phyloP scores from a whole-genome alignment of 2,888 invertebrate genomes.

The Diogma glabrata region DNA sequence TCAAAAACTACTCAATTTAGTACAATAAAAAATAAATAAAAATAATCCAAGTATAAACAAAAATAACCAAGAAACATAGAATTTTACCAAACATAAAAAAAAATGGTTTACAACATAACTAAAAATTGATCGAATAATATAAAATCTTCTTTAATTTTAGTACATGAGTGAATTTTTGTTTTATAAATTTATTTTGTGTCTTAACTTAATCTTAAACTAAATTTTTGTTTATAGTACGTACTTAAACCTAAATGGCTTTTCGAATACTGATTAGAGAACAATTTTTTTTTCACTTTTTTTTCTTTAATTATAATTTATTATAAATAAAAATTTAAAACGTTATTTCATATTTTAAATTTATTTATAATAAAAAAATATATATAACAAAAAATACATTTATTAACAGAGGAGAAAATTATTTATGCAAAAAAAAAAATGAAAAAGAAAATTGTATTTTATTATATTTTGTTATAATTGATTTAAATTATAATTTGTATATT shows the following conservation, averaged over 20 bases:
- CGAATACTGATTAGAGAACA: constrained; percentile 40
- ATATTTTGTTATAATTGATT: too few relatives aligned
- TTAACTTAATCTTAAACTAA: constrained; percentile 10
- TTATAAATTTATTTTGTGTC: too few relatives aligned
- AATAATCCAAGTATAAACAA: too few relatives aligned
- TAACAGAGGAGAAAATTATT: background rate
- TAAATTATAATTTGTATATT: too few relatives aligned
- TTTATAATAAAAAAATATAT: background rate
- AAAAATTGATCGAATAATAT: too few relatives aligned
- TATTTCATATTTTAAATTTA: background rate
- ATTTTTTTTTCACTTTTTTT: constrained; percentile 10
- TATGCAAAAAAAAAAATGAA: constrained; percentile 1
- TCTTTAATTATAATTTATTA: background rate
- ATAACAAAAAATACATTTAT: constrained; percentile 1
- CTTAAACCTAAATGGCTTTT: constrained; percentile 37
- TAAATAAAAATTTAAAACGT: constrained; percentile 5
- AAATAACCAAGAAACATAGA: too few relatives aligned
- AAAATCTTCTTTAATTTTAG: constrained; percentile 1
- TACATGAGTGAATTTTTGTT: too few relatives aligned
- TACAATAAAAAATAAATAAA: too few relatives aligned
- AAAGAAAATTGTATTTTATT: constrained; percentile 1
- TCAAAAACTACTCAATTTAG: too few relatives aligned
- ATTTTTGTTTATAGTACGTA: constrained; percentile 21
- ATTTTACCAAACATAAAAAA: too few relatives aligned
- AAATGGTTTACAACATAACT: too few relatives aligned